Evolutionary conservation across 2,113 vertebrate species (phyloP).

Genomic region (Brachyistius frenatus): DNA sequence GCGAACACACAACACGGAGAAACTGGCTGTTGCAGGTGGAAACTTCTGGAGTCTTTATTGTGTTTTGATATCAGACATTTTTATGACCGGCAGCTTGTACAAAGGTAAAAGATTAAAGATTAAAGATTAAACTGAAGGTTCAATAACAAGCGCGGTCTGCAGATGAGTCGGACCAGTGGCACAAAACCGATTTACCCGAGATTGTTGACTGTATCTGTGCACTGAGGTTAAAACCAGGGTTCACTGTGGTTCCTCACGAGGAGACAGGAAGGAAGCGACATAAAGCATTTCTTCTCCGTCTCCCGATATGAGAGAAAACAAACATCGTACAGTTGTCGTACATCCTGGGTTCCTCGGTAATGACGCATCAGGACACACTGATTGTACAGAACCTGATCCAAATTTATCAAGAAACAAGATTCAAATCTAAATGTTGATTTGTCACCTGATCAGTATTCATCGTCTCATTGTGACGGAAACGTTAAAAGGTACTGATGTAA

Average conservation of each 20-base stretch:
- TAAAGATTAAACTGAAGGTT: not conserved
- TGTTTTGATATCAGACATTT: too few species aligned
- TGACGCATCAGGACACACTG: constrained; percentile 58
- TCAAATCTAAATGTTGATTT: constrained; percentile 29
- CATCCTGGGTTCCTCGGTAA: constrained; percentile 74
- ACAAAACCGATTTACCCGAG: constrained; percentile 6
- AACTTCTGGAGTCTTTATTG: too few species aligned
- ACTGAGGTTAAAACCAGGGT: constrained; percentile 55
- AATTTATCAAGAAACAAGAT: constrained; percentile 55
- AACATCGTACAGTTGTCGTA: constrained; percentile 36
- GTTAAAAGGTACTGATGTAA: not conserved
- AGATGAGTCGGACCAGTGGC: not conserved
- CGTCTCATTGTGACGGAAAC: not conserved
- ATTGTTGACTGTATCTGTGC: constrained; percentile 36
- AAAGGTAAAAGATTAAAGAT: too few species aligned
- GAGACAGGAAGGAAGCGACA: constrained; percentile 77
- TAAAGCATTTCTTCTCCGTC: constrained; percentile 60
- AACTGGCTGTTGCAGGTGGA: too few species aligned
- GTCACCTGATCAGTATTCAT: not conserved
- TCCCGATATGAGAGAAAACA: constrained; percentile 66
- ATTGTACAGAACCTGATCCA: constrained; percentile 22
- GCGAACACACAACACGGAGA: too few species aligned
- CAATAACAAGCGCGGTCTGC: not conserved
- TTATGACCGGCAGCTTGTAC: too few species aligned
- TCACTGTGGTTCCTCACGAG: constrained; percentile 84